Conservation (phyloP, 1,140 invertebrate species). For the Bemisia tabaci region DNA sequence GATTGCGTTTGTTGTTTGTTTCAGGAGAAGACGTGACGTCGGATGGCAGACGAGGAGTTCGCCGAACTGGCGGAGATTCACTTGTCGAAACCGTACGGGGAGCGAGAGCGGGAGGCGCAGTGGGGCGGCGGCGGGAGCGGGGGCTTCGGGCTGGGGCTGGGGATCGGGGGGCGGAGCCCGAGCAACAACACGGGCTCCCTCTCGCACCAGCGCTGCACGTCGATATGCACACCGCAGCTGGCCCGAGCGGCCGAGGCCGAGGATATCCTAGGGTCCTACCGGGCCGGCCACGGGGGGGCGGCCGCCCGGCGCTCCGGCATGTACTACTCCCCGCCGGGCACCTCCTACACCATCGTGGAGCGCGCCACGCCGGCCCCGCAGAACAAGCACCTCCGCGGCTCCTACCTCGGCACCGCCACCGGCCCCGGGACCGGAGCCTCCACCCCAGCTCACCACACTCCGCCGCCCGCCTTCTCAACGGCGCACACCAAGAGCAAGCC, state of each 20-base stretch:
- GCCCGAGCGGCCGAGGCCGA: constrained; percentile 30
- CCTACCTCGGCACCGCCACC: constrained; percentile 45
- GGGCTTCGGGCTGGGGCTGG: background rate
- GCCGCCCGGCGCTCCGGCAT: constrained; percentile 18
- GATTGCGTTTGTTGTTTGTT: no score
- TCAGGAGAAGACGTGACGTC: background rate
- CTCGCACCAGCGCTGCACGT: background rate
- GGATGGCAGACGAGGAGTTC: constrained; percentile 36
- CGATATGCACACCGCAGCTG: background rate
- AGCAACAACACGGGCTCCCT: background rate
- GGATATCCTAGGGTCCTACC: constrained; percentile 30
- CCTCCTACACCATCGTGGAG: constrained; percentile 72
- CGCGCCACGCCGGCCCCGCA: constrained; percentile 45
- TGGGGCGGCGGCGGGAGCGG: no score
- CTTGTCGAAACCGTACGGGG: constrained; percentile 19
- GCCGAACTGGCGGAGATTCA: constrained; percentile 35
- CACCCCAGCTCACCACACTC: background rate
- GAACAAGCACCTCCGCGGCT: constrained; percentile 34
- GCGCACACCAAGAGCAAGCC: background rate
- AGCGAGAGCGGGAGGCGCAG: background rate
- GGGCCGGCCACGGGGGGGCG: constrained; percentile 25
- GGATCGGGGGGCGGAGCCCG: background rate
- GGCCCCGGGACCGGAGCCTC: constrained; percentile 15
- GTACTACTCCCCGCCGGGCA: constrained; percentile 44
- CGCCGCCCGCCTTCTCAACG: constrained; percentile 3